phyloP scores from a whole-genome alignment of 2,113 vertebrate species.

The Castor canadensis region DNA sequence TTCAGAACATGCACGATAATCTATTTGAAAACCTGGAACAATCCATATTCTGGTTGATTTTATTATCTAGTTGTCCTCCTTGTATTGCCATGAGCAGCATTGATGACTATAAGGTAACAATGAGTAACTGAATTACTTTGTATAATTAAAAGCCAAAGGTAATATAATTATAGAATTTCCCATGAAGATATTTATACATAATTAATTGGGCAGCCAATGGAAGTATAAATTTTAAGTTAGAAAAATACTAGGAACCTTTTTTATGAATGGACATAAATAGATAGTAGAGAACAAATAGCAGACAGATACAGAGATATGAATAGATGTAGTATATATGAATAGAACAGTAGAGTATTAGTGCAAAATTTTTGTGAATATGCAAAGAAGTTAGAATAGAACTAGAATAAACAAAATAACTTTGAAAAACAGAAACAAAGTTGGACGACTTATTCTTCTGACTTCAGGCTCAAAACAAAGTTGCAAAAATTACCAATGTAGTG shows the following conservation, averaged over 20 bases:
- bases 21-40: fast-evolving
- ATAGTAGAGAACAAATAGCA: background rate
- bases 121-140: background rate
- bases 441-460: background rate
- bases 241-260: background rate
- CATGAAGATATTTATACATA: background rate
- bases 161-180: background rate
- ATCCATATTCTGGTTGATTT: background rate
- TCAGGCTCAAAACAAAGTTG: background rate
- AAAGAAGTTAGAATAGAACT: background rate
- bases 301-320: background rate
- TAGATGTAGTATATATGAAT: too few relatives aligned
- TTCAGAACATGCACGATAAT: fast-evolving
- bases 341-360: background rate
- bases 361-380: background rate
- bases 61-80: conserved; percentile 85
- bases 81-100: conserved; percentile 92
- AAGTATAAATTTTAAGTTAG: background rate
- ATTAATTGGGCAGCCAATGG: background rate
- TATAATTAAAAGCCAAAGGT: background rate
- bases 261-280: background rate
- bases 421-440: background rate
- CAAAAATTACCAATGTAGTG: background rate
- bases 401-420: background rate
- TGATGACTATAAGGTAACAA: conserved; percentile 87